A percentile compares a stretch with the other conserved stretches of the same genome.
phyloP scores from a whole-genome alignment of 2,113 vertebrate species.

The Odocoileus virginianus region DNA sequence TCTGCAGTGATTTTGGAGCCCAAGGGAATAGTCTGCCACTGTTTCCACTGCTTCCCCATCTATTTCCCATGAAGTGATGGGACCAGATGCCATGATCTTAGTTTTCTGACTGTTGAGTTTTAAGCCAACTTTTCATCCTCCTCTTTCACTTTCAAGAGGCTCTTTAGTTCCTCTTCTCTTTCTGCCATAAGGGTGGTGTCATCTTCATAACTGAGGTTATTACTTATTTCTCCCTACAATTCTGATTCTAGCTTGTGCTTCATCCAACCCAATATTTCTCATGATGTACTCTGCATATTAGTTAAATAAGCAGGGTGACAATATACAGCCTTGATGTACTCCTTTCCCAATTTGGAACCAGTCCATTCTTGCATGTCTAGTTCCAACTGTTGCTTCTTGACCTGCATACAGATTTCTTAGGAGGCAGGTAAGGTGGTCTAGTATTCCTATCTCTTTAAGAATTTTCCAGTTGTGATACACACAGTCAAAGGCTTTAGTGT shows the following conservation, averaged over 20 bases:
- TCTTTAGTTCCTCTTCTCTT: neutral
- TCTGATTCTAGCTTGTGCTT: neutral
- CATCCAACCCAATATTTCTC: neutral
- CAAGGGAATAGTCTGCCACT: neutral
- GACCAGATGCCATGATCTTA: neutral
- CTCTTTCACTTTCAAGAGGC: neutral
- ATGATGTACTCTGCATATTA: neutral
- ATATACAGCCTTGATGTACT: neutral
- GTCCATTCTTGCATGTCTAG: neutral
- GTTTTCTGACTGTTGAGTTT: neutral
- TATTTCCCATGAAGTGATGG: neutral
- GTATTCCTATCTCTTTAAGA: neutral
- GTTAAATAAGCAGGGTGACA: neutral
- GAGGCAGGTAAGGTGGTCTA: neutral
- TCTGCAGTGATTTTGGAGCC: neutral
- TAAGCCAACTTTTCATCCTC: neutral
- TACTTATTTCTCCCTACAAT: neutral
- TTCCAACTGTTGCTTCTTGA: neutral
- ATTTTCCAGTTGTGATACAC: neutral
- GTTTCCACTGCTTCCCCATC: neutral
- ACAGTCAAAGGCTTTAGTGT: neutral
- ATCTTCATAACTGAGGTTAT: neutral
- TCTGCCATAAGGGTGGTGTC: neutral
- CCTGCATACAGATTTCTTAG: neutral
- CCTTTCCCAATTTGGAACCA: neutral